phyloP scores from a whole-genome alignment of 1,140 invertebrate species.

The Drosophila mayri region DNA sequence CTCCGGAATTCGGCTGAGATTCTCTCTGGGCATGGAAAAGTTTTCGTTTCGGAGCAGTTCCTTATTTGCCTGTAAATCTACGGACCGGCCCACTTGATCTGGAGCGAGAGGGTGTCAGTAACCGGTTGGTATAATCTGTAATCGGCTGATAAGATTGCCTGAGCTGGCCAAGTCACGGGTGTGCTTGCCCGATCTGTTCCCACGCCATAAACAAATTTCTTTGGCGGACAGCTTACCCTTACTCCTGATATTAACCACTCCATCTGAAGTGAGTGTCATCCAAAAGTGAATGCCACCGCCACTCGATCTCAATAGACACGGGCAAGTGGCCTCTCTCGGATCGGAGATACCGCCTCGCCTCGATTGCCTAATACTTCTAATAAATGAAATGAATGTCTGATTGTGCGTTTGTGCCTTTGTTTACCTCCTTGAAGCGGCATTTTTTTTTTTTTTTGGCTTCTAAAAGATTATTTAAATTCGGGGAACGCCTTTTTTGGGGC shows the following conservation, averaged over 20 bases:
- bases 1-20: slow-evolving; percentile 6
- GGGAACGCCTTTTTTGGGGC: not conserved
- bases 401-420: slow-evolving; percentile 19
- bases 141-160: slow-evolving; percentile 31
- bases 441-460: not conserved
- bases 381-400: slow-evolving; percentile 34
- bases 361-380: slow-evolving; percentile 28
- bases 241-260: slow-evolving; percentile 12
- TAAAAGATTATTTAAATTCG: slow-evolving; percentile 26
- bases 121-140: slow-evolving; percentile 9
- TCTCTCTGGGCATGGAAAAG: slow-evolving; percentile 5
- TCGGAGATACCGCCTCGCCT: slow-evolving; percentile 17
- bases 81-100: slow-evolving; percentile 1
- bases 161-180: not conserved
- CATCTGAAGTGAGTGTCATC: slow-evolving; percentile 41
- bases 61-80: not conserved
- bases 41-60: slow-evolving; percentile 4
- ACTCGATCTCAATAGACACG: slow-evolving; percentile 42
- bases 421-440: slow-evolving; percentile 34
- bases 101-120: not conserved
- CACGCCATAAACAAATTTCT: slow-evolving; percentile 34
- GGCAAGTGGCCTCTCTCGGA: slow-evolving; percentile 38
- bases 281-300: slow-evolving; percentile 14
- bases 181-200: slow-evolving; percentile 14
- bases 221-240: not conserved